Percentiles rank a stretch among this genome's conserved stretches.
phyloP scores from a whole-genome alignment of 2,797 vertebrate species.

The Alosa sapidissima region DNA sequence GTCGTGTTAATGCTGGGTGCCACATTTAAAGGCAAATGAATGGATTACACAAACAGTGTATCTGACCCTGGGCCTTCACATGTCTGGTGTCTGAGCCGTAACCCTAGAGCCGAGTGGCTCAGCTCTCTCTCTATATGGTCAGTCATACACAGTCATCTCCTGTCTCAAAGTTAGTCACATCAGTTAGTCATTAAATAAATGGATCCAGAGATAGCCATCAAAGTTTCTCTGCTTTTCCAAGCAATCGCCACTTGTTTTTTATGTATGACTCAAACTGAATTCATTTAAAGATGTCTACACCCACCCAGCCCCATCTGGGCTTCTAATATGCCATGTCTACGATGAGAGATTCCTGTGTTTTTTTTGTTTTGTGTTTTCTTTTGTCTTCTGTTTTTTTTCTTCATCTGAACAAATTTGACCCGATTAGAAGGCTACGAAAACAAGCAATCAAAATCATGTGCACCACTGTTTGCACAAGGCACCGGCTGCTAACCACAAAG shows the following conservation, averaged over 20 bases:
- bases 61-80: neutral
- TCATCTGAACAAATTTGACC: neutral
- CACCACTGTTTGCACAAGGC: slow-evolving; percentile 30
- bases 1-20: slow-evolving; percentile 36
- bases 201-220: slow-evolving; percentile 23
- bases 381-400: neutral
- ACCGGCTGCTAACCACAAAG: slow-evolving; percentile 39
- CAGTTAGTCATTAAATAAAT: slow-evolving; percentile 27
- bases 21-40: slow-evolving; percentile 32
- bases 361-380: neutral
- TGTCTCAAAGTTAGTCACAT: slow-evolving; percentile 17
- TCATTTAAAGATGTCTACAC: slow-evolving; percentile 26
- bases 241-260: slow-evolving; percentile 12
- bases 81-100: neutral
- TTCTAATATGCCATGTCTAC: neutral
- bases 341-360: slow-evolving; percentile 1
- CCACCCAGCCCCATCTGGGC: neutral
- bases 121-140: neutral
- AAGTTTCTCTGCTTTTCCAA: neutral
- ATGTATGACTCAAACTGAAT: slow-evolving; percentile 44
- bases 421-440: slow-evolving; percentile 51
- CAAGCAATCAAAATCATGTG: slow-evolving; percentile 44
- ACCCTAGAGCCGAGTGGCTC: neutral
- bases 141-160: slow-evolving; percentile 8
- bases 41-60: slow-evolving; percentile 17